Percentiles rank a stretch among this genome's conserved stretches.
Evolutionary conservation across 2,797 vertebrate species (phyloP).

Genomic region (Syndactyla subalaris): DNA sequence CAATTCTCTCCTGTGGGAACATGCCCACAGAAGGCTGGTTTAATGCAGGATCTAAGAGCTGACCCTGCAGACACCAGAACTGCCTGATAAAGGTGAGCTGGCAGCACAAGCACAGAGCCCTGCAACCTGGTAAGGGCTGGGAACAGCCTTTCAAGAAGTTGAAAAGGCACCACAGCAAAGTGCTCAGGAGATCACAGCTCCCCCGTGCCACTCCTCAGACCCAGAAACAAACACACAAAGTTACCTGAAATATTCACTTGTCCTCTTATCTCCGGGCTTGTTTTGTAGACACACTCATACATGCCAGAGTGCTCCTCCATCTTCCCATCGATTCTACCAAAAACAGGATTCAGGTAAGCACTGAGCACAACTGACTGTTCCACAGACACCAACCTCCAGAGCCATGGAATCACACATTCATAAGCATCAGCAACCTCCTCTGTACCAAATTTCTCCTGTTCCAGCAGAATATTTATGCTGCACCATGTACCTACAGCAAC

Average conservation of each 20-base stretch:
- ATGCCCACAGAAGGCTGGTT: not conserved
- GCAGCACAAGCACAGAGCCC: accelerated
- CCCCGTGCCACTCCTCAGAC: not conserved
- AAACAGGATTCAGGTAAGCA: not conserved
- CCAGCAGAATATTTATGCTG: not conserved
- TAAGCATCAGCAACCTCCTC: not conserved
- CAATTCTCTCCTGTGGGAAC: not conserved
- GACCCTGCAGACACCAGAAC: not conserved
- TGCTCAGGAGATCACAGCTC: not conserved
- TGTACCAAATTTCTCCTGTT: accelerated
- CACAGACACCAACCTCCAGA: not conserved
- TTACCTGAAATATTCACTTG: slow-evolving; percentile 40
- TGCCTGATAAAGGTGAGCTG: not conserved
- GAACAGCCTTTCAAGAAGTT: not conserved
- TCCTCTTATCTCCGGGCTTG: not conserved
- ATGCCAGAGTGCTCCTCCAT: slow-evolving; percentile 17
- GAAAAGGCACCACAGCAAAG: not conserved
- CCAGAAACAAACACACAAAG: not conserved
- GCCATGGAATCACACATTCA: accelerated
- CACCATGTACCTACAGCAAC: accelerated
- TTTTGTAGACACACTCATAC: slow-evolving; percentile 36
- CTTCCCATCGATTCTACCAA: slow-evolving; percentile 3
- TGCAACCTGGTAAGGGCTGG: not conserved
- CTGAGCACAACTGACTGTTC: not conserved
- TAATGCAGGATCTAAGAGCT: not conserved